Conservation (phyloP, 2,888 invertebrate genomes). For the Escarpia spicata region DNA sequence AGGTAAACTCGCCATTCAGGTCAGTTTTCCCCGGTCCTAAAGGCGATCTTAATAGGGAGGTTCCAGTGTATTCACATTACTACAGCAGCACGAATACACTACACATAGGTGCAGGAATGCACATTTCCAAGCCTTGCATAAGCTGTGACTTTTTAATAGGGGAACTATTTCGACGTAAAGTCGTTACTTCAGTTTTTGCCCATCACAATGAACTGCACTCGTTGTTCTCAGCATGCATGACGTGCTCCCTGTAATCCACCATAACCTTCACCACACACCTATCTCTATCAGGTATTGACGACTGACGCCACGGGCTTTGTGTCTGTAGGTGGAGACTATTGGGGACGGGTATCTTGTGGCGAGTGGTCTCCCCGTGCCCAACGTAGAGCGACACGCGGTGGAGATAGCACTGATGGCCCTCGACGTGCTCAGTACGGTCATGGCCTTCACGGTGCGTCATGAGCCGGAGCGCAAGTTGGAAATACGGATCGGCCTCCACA, state of each 20-base stretch:
- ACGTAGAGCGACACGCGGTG: constrained; percentile 39
- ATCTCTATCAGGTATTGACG: too few species aligned
- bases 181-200: too few species aligned
- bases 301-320: neutral
- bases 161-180: too few species aligned
- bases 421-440: constrained; percentile 41
- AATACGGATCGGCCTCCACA: constrained; percentile 58
- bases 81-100: too few species aligned
- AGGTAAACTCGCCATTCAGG: too few species aligned
- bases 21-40: too few species aligned
- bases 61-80: too few species aligned
- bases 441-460: constrained; percentile 53
- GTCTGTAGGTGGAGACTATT: constrained; percentile 71
- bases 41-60: too few species aligned
- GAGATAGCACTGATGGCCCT: constrained; percentile 46
- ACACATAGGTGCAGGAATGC: too few species aligned
- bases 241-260: neutral
- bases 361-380: constrained; percentile 43
- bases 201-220: neutral
- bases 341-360: constrained; percentile 76
- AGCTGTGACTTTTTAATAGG: too few species aligned
- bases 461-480: constrained; percentile 53
- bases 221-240: neutral
- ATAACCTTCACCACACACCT: too few species aligned
- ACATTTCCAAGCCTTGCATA: too few species aligned